phyloP scores from a whole-genome alignment of 2,797 vertebrate genomes.

The Dicrostonyx torquatus region DNA sequence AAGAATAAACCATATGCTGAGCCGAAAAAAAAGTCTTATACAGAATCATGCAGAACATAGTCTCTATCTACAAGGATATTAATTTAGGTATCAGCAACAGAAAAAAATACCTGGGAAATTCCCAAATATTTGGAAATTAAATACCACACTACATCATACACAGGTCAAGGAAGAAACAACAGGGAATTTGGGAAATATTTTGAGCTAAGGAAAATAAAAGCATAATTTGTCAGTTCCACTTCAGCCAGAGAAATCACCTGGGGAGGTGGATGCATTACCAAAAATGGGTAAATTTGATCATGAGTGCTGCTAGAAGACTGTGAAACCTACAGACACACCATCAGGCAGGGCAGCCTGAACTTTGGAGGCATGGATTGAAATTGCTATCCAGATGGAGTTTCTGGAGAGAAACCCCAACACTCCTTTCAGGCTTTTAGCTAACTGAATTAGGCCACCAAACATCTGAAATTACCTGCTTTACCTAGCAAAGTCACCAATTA shows the following conservation, averaged over 20 bases:
- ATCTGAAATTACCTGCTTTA: constrained; percentile 34
- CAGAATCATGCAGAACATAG: constrained; percentile 45
- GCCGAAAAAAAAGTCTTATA: constrained; percentile 54
- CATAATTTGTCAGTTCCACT: constrained; percentile 29
- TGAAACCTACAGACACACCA: constrained; percentile 1
- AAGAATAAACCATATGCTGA: not conserved
- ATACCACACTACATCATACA: constrained; percentile 46
- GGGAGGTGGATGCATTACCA: not conserved
- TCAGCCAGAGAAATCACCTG: constrained; percentile 42
- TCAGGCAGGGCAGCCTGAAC: not conserved
- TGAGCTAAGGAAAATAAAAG: constrained; percentile 53
- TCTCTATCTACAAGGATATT: constrained; percentile 48
- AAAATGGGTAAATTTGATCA: not conserved
- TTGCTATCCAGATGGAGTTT: not conserved
- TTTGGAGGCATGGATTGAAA: not conserved
- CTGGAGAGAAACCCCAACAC: not conserved
- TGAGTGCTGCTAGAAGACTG: not conserved
- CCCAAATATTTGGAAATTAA: constrained; percentile 64
- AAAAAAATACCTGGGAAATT: constrained; percentile 64
- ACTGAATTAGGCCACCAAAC: not conserved
- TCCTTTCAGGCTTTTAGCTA: not conserved
- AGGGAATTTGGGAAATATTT: constrained; percentile 42
- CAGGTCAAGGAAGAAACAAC: constrained; percentile 27
- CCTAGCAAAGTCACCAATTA: not conserved
- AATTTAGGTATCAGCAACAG: constrained; percentile 51